phyloP scores from a whole-genome alignment of 92 coral and sea anemone genomes.

The Palythoa caribaeorum region DNA sequence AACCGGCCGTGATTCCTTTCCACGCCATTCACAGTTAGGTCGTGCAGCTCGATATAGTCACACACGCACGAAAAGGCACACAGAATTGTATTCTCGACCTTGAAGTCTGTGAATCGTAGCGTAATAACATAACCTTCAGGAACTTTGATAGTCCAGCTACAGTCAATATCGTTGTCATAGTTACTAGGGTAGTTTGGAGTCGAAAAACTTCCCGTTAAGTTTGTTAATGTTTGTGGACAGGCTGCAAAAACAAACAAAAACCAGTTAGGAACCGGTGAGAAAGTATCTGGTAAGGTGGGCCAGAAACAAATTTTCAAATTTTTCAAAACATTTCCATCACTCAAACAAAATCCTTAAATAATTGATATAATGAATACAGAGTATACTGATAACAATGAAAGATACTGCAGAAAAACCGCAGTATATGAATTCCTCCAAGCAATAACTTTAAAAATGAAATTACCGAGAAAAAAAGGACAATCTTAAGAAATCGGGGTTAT shows the following conservation, averaged over 20 bases:
- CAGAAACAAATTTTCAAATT: too few relatives aligned
- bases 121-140: conserved; percentile 14
- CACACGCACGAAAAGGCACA: conserved; percentile 27
- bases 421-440: too few relatives aligned
- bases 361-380: too few relatives aligned
- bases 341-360: too few relatives aligned
- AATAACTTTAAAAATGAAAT: too few relatives aligned
- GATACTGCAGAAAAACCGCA: too few relatives aligned
- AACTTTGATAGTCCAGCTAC: conserved; percentile 32
- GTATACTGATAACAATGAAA: too few relatives aligned
- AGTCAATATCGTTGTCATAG: conserved; percentile 28
- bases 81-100: conserved; percentile 2
- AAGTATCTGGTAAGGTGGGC: too few relatives aligned
- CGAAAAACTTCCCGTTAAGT: conserved; percentile 41
- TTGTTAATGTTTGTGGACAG: conserved; percentile 36
- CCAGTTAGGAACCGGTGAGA: too few relatives aligned
- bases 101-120: conserved; percentile 18
- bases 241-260: conserved; percentile 18
- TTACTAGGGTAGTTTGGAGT: conserved; percentile 41
- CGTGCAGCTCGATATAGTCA: conserved; percentile 22
- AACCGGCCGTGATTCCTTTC: not conserved
- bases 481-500: too few relatives aligned
- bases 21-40: not conserved
- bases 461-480: too few relatives aligned
- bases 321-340: too few relatives aligned